phyloP scores from a whole-genome alignment of 2,888 invertebrate species.

The Netelia inedita region DNA sequence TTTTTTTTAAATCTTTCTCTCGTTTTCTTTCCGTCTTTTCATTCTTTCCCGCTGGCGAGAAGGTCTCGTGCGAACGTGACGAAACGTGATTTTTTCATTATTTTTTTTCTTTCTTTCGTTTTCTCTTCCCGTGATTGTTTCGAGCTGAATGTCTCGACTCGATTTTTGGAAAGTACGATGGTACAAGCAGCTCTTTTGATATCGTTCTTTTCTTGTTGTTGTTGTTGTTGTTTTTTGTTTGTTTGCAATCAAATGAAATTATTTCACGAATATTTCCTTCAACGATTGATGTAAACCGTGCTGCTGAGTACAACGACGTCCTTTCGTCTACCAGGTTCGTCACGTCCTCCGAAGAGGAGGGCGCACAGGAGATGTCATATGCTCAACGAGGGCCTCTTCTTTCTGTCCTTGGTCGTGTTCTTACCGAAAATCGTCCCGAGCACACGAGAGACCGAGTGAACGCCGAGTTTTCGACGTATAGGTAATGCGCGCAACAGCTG shows the following conservation, averaged over 20 bases:
- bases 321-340: constrained; percentile 80
- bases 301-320: constrained; percentile 82
- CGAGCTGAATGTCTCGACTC: background rate
- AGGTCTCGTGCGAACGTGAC: constrained; percentile 29
- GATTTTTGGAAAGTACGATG: constrained; percentile 34
- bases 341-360: constrained; percentile 82
- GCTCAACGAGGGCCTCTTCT: constrained; percentile 92
- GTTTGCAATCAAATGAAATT: constrained; percentile 44
- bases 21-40: background rate
- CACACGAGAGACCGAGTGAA: constrained; percentile 92
- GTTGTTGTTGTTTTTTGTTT: constrained; percentile 23
- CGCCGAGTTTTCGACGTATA: constrained; percentile 90
- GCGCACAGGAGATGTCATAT: constrained; percentile 87
- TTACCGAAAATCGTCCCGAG: constrained; percentile 93
- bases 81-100: constrained; percentile 30
- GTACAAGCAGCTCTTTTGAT: constrained; percentile 36
- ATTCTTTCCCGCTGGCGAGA: constrained; percentile 14
- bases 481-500: constrained; percentile 89
- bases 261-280: constrained; percentile 65
- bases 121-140: constrained; percentile 14
- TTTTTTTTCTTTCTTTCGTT: too few species aligned
- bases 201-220: too few species aligned
- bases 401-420: constrained; percentile 91
- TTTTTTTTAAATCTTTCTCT: background rate
- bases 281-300: constrained; percentile 81